phyloP scores from a whole-genome alignment of 2,888 invertebrate genomes.

The Conus canariensis region DNA sequence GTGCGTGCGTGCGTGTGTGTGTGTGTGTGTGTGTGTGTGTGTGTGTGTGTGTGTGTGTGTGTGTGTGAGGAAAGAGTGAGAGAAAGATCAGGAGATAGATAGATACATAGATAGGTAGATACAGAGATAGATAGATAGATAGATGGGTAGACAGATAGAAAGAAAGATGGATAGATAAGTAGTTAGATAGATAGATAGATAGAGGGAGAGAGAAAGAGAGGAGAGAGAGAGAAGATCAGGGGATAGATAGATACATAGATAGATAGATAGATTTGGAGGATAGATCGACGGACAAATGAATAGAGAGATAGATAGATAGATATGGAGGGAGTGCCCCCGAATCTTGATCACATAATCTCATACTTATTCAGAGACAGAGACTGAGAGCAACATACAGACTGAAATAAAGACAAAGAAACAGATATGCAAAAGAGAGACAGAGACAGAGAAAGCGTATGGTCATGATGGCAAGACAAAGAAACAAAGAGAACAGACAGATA shows the following conservation, averaged over 20 bases:
- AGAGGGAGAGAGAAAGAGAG: neutral
- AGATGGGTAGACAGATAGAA: neutral
- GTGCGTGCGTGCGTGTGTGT: too few relatives aligned
- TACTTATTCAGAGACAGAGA: neutral
- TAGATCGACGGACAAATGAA: neutral
- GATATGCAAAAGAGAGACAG: slow-evolving; percentile 1
- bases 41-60: too few relatives aligned
- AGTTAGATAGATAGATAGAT: neutral
- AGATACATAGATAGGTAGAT: neutral
- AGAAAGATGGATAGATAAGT: neutral
- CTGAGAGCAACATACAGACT: neutral
- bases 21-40: too few relatives aligned
- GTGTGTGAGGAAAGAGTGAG: neutral
- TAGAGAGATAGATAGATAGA: neutral
- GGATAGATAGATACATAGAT: neutral
- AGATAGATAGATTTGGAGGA: neutral
- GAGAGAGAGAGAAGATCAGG: neutral
- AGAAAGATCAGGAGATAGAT: neutral
- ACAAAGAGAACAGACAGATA: neutral
- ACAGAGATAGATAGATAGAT: neutral
- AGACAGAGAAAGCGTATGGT: neutral
- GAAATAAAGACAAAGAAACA: neutral
- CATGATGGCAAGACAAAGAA: neutral
- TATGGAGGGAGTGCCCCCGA: neutral
- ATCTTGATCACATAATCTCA: too few relatives aligned